Percentiles rank a stretch among this genome's conserved stretches.
These are phyloP conservation scores for Antedon bifida DNA, from an alignment of 35 echinoderm and acorn worm species.

Conservation along the genomic window DNA sequence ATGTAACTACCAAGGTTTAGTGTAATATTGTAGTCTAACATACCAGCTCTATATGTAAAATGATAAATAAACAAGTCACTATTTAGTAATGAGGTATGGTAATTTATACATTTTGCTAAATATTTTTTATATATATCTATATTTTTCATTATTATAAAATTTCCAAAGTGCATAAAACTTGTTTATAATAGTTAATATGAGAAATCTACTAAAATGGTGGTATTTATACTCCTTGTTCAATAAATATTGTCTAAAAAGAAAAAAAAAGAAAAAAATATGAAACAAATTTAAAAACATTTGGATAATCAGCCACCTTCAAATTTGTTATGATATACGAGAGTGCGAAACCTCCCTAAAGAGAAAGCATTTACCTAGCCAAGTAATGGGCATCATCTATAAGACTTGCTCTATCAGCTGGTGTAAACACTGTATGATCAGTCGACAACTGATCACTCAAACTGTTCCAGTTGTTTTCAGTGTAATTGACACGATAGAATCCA, in stretches of 20 bases:
- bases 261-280: no score
- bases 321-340: no score
- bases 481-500: conserved; percentile 86
- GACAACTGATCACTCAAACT: conserved; percentile 19
- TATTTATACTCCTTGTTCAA: no score
- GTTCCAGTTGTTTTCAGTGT: conserved; percentile 50
- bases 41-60: conserved; percentile 38
- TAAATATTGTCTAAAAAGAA: no score
- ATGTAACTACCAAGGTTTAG: conserved; percentile 32
- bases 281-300: no score
- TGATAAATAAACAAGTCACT: not conserved
- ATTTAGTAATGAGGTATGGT: not conserved
- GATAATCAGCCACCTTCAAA: no score
- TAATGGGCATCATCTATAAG: conserved; percentile 73
- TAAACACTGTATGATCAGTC: conserved; percentile 12
- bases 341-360: no score
- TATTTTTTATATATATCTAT: not conserved
- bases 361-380: conserved; percentile 37
- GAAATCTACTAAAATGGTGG: no score
- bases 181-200: no score
- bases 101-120: not conserved
- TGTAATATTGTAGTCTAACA: conserved; percentile 19
- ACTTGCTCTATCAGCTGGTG: conserved; percentile 50
- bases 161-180: no score
- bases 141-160: not conserved